Percentiles rank a stretch among this genome's conserved stretches.
Conservation (phyloP, 2,888 invertebrate species). For the Endomychus coccineus region DNA sequence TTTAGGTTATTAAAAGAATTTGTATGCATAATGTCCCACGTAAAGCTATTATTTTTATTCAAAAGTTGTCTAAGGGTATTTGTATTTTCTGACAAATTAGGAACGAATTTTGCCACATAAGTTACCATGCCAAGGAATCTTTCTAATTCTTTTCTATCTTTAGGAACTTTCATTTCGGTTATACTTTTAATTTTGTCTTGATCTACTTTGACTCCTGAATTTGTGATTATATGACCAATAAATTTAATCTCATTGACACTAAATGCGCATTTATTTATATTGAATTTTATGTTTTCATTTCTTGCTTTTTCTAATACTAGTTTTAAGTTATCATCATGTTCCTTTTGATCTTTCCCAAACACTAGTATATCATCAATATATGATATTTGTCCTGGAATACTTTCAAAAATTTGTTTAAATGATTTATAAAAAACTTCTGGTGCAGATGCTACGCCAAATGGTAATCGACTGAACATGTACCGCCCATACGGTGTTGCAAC, state of each 20-base stretch:
- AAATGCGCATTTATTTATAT: conserved; percentile 19
- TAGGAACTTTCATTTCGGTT: conserved; percentile 14
- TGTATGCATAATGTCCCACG: conserved; percentile 8
- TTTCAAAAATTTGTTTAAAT: conserved; percentile 23
- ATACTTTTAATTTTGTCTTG: conserved; percentile 15
- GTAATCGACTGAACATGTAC: too few relatives aligned
- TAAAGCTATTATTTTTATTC: conserved; percentile 11
- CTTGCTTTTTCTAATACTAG: conserved; percentile 16
- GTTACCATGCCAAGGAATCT: conserved; percentile 17
- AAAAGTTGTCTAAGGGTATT: conserved; percentile 5
- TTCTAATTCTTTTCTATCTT: conserved; percentile 16
- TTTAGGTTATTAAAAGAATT: conserved; percentile 11
- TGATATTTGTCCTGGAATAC: conserved; percentile 16
- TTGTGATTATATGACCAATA: conserved; percentile 21
- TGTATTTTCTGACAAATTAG: conserved; percentile 12
- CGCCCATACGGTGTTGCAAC: too few relatives aligned
- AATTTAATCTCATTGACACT: conserved; percentile 15
- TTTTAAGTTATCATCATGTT: conserved; percentile 20
- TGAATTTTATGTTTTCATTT: conserved; percentile 20
- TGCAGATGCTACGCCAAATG: conserved; percentile 27
- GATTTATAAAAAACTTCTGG: conserved; percentile 28
- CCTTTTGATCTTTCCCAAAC: conserved; percentile 15
- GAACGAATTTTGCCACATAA: conserved; percentile 13
- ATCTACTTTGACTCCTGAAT: conserved; percentile 16
- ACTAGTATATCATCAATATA: conserved; percentile 27